Evolutionary conservation across 1,140 invertebrate genomes (phyloP).

Genomic region (Drosophila pectinifera): DNA sequence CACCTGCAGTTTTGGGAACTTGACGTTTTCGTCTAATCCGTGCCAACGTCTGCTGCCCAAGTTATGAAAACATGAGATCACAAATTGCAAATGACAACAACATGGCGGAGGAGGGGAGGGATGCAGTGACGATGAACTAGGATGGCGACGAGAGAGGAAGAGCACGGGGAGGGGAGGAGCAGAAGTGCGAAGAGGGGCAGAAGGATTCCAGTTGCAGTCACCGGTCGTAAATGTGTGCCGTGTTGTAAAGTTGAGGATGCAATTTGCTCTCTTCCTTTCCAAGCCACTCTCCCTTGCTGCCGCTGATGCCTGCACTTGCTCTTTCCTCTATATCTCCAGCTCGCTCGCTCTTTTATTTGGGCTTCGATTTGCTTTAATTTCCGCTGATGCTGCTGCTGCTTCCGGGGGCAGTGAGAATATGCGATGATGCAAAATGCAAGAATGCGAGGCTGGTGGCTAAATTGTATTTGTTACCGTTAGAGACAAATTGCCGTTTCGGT

Average conservation of each 20-base stretch:
- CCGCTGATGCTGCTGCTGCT: conserved; percentile 61
- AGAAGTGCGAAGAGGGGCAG: not conserved
- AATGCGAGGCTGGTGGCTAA: conserved; percentile 31
- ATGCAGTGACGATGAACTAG: conserved; percentile 5
- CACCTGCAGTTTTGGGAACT: conserved; percentile 28
- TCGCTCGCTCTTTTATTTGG: conserved; percentile 32
- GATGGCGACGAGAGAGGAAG: not conserved
- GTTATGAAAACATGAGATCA: conserved; percentile 69
- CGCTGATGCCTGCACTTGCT: conserved; percentile 5
- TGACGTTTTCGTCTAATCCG: conserved; percentile 60
- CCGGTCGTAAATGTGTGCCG: conserved; percentile 49
- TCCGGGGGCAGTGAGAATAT: conserved; percentile 51
- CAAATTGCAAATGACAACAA: conserved; percentile 56
- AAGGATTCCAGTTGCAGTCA: conserved; percentile 41
- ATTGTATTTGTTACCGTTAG: conserved; percentile 48
- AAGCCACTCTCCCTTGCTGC: conserved; percentile 9
- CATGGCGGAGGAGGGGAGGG: not conserved
- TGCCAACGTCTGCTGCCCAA: conserved; percentile 35
- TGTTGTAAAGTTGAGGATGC: conserved; percentile 27
- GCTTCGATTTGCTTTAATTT: conserved; percentile 73
- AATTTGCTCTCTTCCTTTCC: conserved; percentile 25
- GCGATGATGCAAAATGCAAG: conserved; percentile 34
- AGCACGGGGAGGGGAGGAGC: not conserved
- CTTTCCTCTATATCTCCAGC: conserved; percentile 7
- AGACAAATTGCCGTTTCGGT: conserved; percentile 75